Evolutionary conservation across 2,888 invertebrate genomes (phyloP), one percentile per base, ranked within the genome.

Genomic region (Latrodectus hesperus): DNA sequence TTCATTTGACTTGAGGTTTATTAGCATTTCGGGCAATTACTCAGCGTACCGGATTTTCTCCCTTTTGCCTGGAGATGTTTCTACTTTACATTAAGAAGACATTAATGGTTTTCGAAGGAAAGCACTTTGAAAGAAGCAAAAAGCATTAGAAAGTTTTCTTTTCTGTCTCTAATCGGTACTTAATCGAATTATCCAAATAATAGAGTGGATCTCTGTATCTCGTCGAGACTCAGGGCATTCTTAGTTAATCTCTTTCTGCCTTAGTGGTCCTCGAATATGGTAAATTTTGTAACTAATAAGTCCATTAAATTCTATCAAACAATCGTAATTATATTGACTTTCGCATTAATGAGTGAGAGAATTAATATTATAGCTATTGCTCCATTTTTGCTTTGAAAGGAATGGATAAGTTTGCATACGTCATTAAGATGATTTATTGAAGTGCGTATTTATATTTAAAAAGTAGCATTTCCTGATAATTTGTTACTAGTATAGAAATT

Each of bases 1-100:
- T 84, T 84, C 84, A 84, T 84, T 78, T 78, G 78, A 78, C 77
- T 78, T 77, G 84, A 84, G 78, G 77, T 84, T 77, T 84, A 84
- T 84, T 84, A 84, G 77, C 84, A 84, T 84, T 78, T 77, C 49
- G 52, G 53, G 84, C 77, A 84, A 84, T 84, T 84, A 84, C 78
- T 65, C 73, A 65, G 53, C 51, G 55, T 72, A 68, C 67, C 68
- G 67, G 77, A 77, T 81, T 60, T 60, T 60, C 60, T 60, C 81
- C 51, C 73, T 74, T 73, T 80, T 73, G 81, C 75, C 68, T 11
- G 67, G 22, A 75, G 82, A 74, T 75, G 82, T 75, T 82, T 82
- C 82, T 82, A 74, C 70, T 82, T 82, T 75, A 82, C 82, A 82
- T 82, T 82, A 82, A 82, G 75, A 68, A 75, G 75, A 82, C 82